These are phyloP conservation scores for Mesitornis unicolor DNA, from an alignment of 2,113 vertebrate genomes.

Conservation along the genomic window DNA sequence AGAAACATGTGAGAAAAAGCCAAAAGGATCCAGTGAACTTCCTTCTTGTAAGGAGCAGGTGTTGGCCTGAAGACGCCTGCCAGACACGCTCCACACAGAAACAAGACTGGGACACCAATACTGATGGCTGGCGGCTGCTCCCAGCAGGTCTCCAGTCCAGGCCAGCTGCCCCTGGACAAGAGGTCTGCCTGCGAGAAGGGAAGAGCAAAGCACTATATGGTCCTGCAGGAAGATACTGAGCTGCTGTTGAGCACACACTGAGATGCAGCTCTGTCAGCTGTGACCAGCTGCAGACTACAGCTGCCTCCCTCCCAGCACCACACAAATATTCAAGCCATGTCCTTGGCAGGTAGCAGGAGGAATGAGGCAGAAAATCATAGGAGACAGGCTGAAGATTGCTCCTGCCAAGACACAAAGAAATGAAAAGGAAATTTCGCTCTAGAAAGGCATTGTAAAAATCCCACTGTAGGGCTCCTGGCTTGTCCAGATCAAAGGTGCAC, in stretches of 20 bases:
- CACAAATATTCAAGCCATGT: not conserved
- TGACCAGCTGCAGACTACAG: not conserved
- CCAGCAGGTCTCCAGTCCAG: not conserved
- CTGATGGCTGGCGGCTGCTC: not conserved
- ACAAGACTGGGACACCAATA: accelerated
- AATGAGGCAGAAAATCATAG: conserved; percentile 23
- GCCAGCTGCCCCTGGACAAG: not conserved
- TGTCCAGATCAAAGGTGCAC: not conserved
- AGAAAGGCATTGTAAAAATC: not conserved
- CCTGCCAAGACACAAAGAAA: conserved; percentile 25
- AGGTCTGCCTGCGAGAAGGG: not conserved
- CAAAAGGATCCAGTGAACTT: not conserved
- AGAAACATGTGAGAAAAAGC: not conserved
- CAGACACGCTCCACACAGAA: not conserved
- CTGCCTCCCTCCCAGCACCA: not conserved
- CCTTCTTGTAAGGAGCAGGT: not conserved
- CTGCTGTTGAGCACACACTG: not conserved
- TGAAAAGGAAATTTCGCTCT: conserved; percentile 7
- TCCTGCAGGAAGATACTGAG: not conserved
- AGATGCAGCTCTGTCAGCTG: accelerated
- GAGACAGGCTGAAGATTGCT: conserved; percentile 2
- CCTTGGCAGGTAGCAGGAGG: conserved; percentile 33
- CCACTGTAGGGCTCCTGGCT: not conserved
- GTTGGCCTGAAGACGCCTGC: not conserved
- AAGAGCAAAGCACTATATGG: not conserved